Evolutionary conservation across 2,888 invertebrate species (phyloP), one percentile per base, ranked within the genome.

Genomic region (Leucoptera coffeella): DNA sequence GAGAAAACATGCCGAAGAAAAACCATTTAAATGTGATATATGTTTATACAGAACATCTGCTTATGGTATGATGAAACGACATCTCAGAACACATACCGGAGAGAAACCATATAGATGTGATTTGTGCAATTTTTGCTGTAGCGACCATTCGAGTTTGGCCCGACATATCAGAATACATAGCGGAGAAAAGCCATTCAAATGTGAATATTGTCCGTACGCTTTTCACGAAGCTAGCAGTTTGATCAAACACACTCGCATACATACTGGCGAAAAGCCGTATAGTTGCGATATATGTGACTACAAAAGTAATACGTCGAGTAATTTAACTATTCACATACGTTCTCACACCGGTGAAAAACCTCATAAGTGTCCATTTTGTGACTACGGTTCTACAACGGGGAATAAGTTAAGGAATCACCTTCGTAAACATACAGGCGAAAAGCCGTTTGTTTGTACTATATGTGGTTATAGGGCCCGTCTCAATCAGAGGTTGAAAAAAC

Each of bases 181-280:
- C 43, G 95, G 93, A 5, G 96, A 96, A 57, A 95, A 94, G 51
- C 96, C 95, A 55, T 94, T 82, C 74, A 91, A 89, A 47, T 96
- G 96, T 53, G 88, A 88, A 37, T 58, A 92, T 6, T 96, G 96
- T 49, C 87, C 92, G 2, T 96, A 96, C 56, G 92, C 94, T 1
- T 93, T 94, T 2, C 87, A 91, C 32, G 92, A 92, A 0, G 81
- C 87, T 32, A 82, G 94, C 2, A 94, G 94, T 47, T 76, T 96
- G 25, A 93, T 93, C 54, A 90, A 91, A 3, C 96, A 96, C 56
- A 85, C 94, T 80, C 76, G 94, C 14, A 90, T 94, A 34, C 96
- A 96, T 50, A 92, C 94, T 0, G 92, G 92, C 47, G 85, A 92
- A 51, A 95, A 95, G 47, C 95, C 96, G 0, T 95, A 82, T 55